Conservation (phyloP, 37 sponge, comb jelly and placozoan species). For the Aplysina aerophoba region DNA sequence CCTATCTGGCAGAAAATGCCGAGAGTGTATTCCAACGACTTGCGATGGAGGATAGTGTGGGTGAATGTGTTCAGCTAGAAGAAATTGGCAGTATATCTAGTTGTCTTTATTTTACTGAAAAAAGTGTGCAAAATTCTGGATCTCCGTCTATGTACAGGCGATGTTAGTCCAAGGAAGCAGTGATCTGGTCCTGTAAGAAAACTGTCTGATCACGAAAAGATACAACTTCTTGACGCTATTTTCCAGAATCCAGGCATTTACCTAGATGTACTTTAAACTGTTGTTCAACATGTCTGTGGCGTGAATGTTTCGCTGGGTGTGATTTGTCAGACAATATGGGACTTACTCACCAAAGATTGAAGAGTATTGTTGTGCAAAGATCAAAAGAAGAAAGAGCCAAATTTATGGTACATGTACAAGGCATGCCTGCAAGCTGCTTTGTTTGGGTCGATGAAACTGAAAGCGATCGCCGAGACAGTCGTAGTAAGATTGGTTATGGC, state of each 20-base stretch:
- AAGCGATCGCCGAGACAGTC: background rate
- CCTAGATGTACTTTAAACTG: constrained; percentile 4
- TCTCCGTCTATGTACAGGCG: background rate
- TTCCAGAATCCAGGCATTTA: constrained; percentile 15
- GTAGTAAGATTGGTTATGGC: constrained; percentile 26
- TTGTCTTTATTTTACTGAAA: constrained; percentile 14
- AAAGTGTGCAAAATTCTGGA: constrained; percentile 14
- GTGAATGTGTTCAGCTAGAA: background rate
- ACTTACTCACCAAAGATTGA: constrained; percentile 1
- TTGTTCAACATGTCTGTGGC: background rate
- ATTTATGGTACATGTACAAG: constrained; percentile 9
- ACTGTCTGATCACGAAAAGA: constrained; percentile 5
- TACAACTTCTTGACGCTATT: background rate
- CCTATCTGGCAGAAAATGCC: background rate
- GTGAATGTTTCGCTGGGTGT: background rate
- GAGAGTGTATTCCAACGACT: constrained; percentile 22
- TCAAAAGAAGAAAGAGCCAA: background rate
- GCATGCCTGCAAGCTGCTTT: background rate
- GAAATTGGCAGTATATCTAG: constrained; percentile 1
- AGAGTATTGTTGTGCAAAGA: background rate
- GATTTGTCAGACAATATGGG: constrained; percentile 28
- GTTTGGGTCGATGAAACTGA: constrained; percentile 35
- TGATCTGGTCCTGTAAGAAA: background rate
- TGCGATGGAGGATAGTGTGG: constrained; percentile 49
- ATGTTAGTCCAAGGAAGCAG: background rate